Evolutionary conservation across 2,888 invertebrate species (phyloP), one percentile per base, ranked within the genome.

Genomic region (Latheticus oryzae): DNA sequence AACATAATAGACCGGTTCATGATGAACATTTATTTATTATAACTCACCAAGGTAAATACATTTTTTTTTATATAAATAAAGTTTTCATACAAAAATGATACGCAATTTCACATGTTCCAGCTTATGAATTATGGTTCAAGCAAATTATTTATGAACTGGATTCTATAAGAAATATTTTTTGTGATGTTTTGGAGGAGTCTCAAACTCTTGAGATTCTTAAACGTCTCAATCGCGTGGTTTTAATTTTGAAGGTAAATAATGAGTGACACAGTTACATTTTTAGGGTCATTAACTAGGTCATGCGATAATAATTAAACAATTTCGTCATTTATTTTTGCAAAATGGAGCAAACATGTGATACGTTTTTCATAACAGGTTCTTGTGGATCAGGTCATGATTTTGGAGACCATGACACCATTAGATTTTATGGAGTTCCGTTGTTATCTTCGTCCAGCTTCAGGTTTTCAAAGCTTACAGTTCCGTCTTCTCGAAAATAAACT

Each of bases 41-140:
- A 45, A 97, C 95, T 5, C 98, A 98, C 82, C 98, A 98, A 89
- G 95, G 97, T 96, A 80, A 58, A 28, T 2, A 2, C 8, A 23
- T 17, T 21, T 23, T n/a, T n/a, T n/a, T n/a, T 19, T 21, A 11
- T 19, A 3, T 15, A 7, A 5, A 15, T 33, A 13, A 24, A 32
- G 16, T 11, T 19, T 8, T 11, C n/a, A n/a, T n/a, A n/a, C n/a
- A n/a, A n/a, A n/a, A 37, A 8, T 51, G 2, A 51, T n/a, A 21
- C 9, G 5, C 9, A 30, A 12, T 30, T 60, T 64, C 9, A 5
- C 5, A n/a, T n/a, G 32, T 83, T 84, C 37, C 79, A 95, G 95
- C 97, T 0, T 98, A 98, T 80, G 99, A 99, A 79, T 83, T 99
- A 2, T 99, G 98, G 99, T 99, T 99, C 82, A 99, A 99, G 78